Conservation (phyloP, 1,140 invertebrate species). For the Papilio aristodemus region DNA sequence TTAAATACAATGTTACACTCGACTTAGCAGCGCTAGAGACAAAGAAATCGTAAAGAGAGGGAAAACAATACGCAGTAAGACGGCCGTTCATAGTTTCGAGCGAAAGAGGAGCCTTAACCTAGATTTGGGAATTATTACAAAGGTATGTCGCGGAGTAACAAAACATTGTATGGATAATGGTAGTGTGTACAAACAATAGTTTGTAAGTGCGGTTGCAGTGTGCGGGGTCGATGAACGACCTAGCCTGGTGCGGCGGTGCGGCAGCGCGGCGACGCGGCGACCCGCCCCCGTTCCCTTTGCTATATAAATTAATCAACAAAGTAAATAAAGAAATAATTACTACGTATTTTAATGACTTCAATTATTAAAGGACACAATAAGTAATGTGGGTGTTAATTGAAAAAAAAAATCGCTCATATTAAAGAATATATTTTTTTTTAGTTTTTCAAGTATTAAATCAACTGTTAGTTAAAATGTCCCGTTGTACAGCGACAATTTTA, state of each 20-base stretch:
- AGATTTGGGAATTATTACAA: constrained; percentile 72
- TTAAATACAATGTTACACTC: constrained; percentile 23
- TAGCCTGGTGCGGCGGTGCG: constrained; percentile 56
- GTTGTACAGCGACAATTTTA: neutral
- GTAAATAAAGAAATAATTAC: constrained; percentile 38
- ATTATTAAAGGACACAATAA: too few species aligned
- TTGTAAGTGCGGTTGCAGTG: constrained; percentile 38
- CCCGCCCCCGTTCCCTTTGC: constrained; percentile 47
- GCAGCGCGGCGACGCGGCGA: constrained; percentile 24
- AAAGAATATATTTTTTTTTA: too few species aligned
- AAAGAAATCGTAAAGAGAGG: constrained; percentile 41
- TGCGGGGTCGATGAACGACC: constrained; percentile 74
- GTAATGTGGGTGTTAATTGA: too few species aligned
- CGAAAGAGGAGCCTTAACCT: constrained; percentile 69
- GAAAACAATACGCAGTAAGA: constrained; percentile 33
- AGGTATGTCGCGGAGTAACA: constrained; percentile 76
- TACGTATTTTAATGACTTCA: too few species aligned
- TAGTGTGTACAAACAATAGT: constrained; percentile 69
- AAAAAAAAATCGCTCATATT: too few species aligned
- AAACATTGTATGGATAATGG: constrained; percentile 72
- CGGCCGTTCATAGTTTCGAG: constrained; percentile 37
- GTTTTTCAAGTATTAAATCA: too few species aligned
- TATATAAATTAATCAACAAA: constrained; percentile 37
- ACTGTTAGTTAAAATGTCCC: neutral
- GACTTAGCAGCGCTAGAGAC: constrained; percentile 25